Conservation (phyloP, 2,797 vertebrate species). For the Macropodus opercularis region DNA sequence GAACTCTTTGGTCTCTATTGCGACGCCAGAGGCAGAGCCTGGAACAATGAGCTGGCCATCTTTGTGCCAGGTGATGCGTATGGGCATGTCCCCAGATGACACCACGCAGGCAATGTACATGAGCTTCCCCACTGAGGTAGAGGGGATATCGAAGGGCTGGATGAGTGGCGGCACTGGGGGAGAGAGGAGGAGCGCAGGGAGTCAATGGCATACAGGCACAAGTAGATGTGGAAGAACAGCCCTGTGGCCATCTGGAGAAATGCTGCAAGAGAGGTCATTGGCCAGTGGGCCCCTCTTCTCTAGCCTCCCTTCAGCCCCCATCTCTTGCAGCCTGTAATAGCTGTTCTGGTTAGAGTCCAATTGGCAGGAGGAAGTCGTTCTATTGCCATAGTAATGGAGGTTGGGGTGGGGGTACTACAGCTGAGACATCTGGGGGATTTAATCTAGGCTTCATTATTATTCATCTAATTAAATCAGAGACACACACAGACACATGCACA, state of each 20-base stretch:
- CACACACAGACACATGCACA: slow-evolving; percentile 71
- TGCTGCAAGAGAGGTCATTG: slow-evolving; percentile 71
- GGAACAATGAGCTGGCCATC: slow-evolving; percentile 96
- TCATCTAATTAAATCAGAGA: slow-evolving; percentile 90
- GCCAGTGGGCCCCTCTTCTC: slow-evolving; percentile 57
- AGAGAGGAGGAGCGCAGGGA: slow-evolving; percentile 54
- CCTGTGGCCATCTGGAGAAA: slow-evolving; percentile 68
- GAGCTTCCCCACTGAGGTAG: slow-evolving; percentile 97
- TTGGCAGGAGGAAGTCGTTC: slow-evolving; percentile 85
- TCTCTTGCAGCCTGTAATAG: slow-evolving; percentile 85
- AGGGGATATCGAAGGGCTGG: slow-evolving; percentile 98
- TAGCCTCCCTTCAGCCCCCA: slow-evolving; percentile 50
- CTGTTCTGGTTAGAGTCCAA: slow-evolving; percentile 86
- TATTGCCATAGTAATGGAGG: slow-evolving; percentile 84
- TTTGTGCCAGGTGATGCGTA: slow-evolving; percentile 99
- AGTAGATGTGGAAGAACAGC: slow-evolving; percentile 51
- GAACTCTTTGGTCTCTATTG: slow-evolving; percentile 99
- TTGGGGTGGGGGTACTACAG: slow-evolving; percentile 81
- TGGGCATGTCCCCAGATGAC: slow-evolving; percentile 98
- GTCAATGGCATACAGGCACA: slow-evolving; percentile 64
- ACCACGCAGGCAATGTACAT: slow-evolving; percentile 99
- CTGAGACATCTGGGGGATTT: slow-evolving; percentile 89
- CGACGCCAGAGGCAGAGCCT: slow-evolving; percentile 89
- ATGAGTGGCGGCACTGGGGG: slow-evolving; percentile 93
- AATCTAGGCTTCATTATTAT: slow-evolving; percentile 89